These are phyloP conservation scores for Pelvicachromis taeniatus DNA, from an alignment of 2,113 vertebrate species.

Conservation along the genomic window DNA sequence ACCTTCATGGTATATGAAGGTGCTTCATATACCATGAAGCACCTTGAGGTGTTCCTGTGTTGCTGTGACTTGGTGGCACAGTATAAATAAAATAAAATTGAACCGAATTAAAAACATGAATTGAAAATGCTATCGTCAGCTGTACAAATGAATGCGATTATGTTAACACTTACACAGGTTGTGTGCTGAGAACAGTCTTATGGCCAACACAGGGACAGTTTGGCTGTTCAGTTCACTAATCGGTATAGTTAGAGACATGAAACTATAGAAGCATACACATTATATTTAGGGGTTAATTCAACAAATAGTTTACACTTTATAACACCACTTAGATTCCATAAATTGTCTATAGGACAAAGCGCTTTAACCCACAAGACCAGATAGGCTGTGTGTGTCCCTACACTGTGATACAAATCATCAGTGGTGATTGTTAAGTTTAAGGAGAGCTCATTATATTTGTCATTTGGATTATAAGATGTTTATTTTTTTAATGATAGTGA, in stretches of 20 bases:
- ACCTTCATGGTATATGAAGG: no score
- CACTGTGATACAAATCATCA: neutral
- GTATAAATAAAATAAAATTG: neutral
- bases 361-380: neutral
- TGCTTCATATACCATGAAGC: neutral
- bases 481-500: neutral
- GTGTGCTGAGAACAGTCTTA: no score
- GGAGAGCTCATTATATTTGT: neutral
- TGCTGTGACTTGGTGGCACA: neutral
- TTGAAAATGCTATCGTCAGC: neutral
- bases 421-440: neutral
- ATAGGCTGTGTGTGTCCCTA: neutral
- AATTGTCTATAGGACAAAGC: neutral
- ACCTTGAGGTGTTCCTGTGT: neutral
- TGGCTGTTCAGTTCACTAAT: no score
- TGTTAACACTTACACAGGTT: no score
- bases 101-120: neutral
- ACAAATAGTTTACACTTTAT: no score
- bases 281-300: no score
- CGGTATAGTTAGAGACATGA: no score
- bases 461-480: neutral
- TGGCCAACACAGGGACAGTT: no score
- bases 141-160: no score
- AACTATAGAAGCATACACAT: no score
- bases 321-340: no score